A percentile compares a stretch with the other conserved stretches of the same genome.
Evolutionary conservation across 2,888 invertebrate genomes (phyloP).

Genomic region (Mechanitis mazaeus): DNA sequence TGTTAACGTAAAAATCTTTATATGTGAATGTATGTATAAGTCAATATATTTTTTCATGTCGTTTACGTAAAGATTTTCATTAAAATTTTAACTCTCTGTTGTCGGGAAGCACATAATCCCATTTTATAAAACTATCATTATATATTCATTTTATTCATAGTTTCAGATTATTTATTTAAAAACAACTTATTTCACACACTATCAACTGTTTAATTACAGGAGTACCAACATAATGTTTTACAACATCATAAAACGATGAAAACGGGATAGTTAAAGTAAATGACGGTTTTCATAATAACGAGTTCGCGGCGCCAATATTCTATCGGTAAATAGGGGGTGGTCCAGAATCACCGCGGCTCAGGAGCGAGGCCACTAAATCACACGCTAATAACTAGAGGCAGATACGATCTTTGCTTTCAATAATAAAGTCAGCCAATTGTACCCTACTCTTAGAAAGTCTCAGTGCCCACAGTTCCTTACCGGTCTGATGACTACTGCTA

Average conservation of each 20-base stretch:
- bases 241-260: conserved; percentile 27
- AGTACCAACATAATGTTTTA: too few species aligned
- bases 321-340: conserved; percentile 62
- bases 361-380: conserved; percentile 61
- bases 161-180: too few species aligned
- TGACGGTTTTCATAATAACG: conserved; percentile 33
- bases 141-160: too few species aligned
- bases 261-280: conserved; percentile 35
- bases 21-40: too few species aligned
- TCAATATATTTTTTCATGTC: too few species aligned
- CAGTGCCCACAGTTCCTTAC: conserved; percentile 49
- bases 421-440: conserved; percentile 68
- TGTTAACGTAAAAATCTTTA: too few species aligned
- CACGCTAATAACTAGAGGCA: conserved; percentile 64
- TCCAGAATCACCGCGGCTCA: conserved; percentile 38
- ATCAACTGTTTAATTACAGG: too few species aligned
- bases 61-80: too few species aligned
- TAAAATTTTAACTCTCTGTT: too few species aligned
- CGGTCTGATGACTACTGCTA: conserved; percentile 44
- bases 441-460: conserved; percentile 59
- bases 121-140: too few species aligned
- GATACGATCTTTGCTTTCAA: conserved; percentile 72
- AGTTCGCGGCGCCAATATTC: conserved; percentile 45
- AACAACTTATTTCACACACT: too few species aligned
- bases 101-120: too few species aligned